Percentiles rank a stretch among this genome's conserved stretches.
Evolutionary conservation across 2,113 vertebrate genomes (phyloP).

Genomic region (Silurus meridionalis): DNA sequence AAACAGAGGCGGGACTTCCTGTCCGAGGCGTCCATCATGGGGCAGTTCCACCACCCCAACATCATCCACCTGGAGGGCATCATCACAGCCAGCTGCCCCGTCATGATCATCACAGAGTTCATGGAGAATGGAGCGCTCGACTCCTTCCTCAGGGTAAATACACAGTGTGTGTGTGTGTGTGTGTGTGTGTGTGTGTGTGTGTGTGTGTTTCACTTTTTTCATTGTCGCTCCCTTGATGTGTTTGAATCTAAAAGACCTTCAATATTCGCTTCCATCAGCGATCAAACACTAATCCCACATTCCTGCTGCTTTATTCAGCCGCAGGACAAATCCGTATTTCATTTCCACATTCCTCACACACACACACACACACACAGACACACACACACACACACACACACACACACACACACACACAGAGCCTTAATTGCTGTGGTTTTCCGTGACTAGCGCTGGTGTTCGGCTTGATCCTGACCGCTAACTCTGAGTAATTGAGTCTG

Average conservation of each 20-base stretch:
- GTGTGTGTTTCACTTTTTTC: background rate
- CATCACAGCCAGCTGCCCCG: constrained; percentile 78
- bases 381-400: too few relatives aligned
- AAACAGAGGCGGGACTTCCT: constrained; percentile 80
- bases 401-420: background rate
- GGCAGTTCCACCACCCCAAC: constrained; percentile 82
- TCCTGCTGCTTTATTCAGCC: background rate
- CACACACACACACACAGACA: too few relatives aligned
- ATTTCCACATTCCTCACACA: background rate
- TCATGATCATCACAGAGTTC: constrained; percentile 81
- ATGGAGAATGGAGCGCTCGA: constrained; percentile 82
- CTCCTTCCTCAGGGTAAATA: constrained; percentile 73
- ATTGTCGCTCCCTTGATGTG: background rate
- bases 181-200: constrained; percentile 11
- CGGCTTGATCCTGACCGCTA: background rate
- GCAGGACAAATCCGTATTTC: background rate
- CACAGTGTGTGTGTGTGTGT: background rate
- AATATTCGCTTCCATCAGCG: background rate
- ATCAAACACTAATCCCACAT: background rate
- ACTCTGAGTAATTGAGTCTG: background rate
- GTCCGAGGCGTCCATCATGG: constrained; percentile 80
- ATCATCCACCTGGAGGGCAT: constrained; percentile 81
- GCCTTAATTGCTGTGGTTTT: background rate
- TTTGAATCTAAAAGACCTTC: background rate
- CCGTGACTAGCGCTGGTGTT: background rate